Evolutionary conservation across 2,113 vertebrate species (phyloP).

Genomic region (Procavia capensis): DNA sequence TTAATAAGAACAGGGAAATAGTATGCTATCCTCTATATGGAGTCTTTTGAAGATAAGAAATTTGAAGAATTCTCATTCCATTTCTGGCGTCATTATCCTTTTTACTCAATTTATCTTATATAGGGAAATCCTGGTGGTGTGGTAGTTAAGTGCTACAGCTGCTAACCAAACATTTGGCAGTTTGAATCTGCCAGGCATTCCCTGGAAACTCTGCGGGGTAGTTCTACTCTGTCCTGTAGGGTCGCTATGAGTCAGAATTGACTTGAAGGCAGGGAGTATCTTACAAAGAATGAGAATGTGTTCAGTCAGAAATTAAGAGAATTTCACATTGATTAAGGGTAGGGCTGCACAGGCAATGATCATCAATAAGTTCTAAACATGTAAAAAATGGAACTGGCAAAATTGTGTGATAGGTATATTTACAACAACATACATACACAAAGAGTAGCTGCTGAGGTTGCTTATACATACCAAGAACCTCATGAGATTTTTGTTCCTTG

Average conservation of each 20-base stretch:
- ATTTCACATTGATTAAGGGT: neutral
- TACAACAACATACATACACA: neutral
- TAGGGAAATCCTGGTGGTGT: no score
- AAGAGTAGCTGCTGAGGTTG: neutral
- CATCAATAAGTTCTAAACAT: neutral
- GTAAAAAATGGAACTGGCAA: neutral
- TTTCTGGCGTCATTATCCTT: conserved; percentile 10
- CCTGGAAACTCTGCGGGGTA: no score
- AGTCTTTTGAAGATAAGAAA: conserved; percentile 27
- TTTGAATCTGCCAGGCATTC: no score
- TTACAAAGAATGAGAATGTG: conserved; percentile 31
- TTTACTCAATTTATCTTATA: conserved; percentile 13
- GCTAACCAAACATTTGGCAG: no score
- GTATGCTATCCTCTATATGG: neutral
- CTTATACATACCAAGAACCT: neutral
- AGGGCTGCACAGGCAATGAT: neutral
- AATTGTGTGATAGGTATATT: neutral
- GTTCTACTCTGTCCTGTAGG: no score
- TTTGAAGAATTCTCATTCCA: conserved; percentile 29
- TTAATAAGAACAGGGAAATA: conserved; percentile 40
- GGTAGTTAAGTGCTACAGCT: no score
- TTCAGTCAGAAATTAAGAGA: neutral
- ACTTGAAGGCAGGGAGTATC: no score
- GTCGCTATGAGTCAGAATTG: no score
- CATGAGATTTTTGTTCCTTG: neutral